Evolutionary conservation across 2,797 vertebrate species (phyloP), one percentile per base, ranked within the genome.

Genomic region (Amblyraja radiata): DNA sequence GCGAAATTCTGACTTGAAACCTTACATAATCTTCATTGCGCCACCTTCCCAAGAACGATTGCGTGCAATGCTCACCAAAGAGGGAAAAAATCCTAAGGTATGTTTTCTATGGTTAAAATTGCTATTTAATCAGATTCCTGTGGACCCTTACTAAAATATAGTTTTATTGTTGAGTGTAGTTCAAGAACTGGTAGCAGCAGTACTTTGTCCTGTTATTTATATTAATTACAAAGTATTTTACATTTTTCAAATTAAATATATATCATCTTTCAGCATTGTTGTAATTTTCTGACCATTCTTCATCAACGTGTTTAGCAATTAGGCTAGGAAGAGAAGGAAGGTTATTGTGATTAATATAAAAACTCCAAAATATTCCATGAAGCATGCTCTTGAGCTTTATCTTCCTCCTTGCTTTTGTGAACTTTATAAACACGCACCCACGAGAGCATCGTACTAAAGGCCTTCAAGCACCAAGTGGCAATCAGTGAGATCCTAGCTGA

Each of bases 11-110:
- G 98, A 99, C 95, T 96, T 99, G 95, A 99, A 99, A 96, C 98
- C 98, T 88, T 99, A 99, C 95, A 98, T 99, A 94, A 98, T 99
- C 96, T 99, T 99, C 96, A 98, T 99, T 94, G 98, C 98, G 65
- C 98, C 98, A 0, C 98, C 98, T 93, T 99, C 98, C 39, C 98
- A 99, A 95, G 98, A 99, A 94, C 95, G 98, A 95, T 96, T 99
- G 90, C 96, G 98, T 94, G 98, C 98, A 39, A 95, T 99, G 73
- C 94, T 99, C 95, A 97, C 97, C 93, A 99, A 99, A 96, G 98
- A 99, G 94, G 98, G 97, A 96, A 99, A 98, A 94, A 99, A 98
- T 95, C 98, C 98, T 80, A 99, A 99, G 98, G 98, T 99, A 96
- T 93, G 11, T 77, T 77, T 61, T 88, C n/a, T 93, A 0, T 93